A percentile compares a stretch with the other conserved stretches of the same genome.
These are phyloP conservation scores for Phytoseiulus persimilis DNA, from an alignment of 2,888 invertebrate species.

Conservation along the genomic window DNA sequence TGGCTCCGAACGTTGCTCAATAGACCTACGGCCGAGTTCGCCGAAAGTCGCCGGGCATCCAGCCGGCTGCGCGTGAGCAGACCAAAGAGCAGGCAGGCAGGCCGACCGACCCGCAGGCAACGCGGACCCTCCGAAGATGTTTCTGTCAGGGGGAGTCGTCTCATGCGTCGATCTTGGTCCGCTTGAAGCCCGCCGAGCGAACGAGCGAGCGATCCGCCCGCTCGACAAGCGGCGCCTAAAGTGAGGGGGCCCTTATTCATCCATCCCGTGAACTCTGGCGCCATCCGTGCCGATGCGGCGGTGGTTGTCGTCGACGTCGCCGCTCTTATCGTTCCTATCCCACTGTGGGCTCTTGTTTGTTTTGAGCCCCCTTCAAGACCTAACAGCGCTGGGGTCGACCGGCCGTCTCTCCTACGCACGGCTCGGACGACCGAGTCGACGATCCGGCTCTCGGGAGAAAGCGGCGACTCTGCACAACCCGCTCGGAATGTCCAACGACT, in stretches of 20 bases:
- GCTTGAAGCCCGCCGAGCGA: background rate
- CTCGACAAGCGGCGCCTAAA: background rate
- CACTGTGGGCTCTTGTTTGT: background rate
- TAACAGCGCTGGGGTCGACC: background rate
- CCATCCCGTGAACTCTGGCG: background rate
- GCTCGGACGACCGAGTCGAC: background rate
- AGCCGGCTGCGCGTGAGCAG: background rate
- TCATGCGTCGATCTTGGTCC: background rate
- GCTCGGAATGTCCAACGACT: background rate
- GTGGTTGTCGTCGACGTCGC: background rate
- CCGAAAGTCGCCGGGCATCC: background rate
- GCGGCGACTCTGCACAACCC: background rate
- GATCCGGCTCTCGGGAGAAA: background rate
- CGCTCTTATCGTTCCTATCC: background rate
- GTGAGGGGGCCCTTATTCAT: background rate
- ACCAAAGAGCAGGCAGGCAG: background rate
- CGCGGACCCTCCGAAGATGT: background rate
- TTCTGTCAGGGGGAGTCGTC: background rate
- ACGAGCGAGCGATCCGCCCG: background rate
- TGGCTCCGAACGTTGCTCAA: background rate
- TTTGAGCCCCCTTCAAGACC: background rate
- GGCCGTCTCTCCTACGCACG: background rate
- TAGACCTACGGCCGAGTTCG: background rate
- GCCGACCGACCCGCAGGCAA: background rate
- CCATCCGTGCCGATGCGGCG: background rate